Evolutionary conservation across 1,140 invertebrate species (phyloP), one percentile per base, ranked within the genome.

Genomic region (Leptinotarsa lineolata): DNA sequence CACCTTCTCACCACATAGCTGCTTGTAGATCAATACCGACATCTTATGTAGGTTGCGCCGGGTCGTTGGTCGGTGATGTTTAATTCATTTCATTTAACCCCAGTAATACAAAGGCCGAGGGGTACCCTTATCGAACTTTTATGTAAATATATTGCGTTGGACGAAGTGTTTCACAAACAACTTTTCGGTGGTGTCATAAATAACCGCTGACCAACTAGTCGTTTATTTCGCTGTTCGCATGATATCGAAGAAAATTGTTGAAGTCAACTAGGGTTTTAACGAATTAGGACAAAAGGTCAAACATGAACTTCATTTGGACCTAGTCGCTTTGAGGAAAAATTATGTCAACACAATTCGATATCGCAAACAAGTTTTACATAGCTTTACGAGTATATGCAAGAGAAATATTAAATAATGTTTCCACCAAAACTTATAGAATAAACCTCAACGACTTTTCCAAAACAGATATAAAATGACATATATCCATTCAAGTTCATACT

Each of bases 111-210:
- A 54, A 54, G 48, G 48, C 15, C 48, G 4, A 54, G 48, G n/a
- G 48, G 48, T 54, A 54, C n/a, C 48, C 48, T 54, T 54, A 54
- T 54, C 48, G 48, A 54, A 54, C 48, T 15, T 54, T 54, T 54
- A 54, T 54, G 48, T 54, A 54, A 54, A 54, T 54, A 54, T 54
- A 54, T 54, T 54, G 48, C 48, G 48, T 54, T 54, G 48, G 48
- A 18, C 16, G n/a, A 54, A 54, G 48, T 11, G 48, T 54, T 54
- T 54, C 30, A 39, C 8, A 54, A 54, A 54, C 15, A 54, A 54
- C 48, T 54, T 54, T 54, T 54, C n/a, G 48, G n/a, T 1, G 48
- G 48, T 54, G 48, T 54, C 16, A 18, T 54, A 54, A 54, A 54
- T 54, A 54, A 54, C 48, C n/a, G 4, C 3, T 54, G 48, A 15